Base-by-base conservation (phyloP, 2,888 invertebrate species). In the Adela reaumurella region DNA sequence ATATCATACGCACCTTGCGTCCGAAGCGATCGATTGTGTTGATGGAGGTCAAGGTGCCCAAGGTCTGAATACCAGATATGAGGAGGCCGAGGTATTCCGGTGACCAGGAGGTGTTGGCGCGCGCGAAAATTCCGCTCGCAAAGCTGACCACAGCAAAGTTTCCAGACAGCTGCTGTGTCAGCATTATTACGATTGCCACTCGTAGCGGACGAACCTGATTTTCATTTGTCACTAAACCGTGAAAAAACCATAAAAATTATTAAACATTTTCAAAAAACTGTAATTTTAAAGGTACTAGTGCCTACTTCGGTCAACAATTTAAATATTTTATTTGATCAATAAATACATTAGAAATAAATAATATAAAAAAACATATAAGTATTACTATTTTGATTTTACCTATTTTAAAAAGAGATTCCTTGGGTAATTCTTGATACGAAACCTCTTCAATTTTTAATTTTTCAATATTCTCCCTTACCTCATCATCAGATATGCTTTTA, bases 91-190 rank as follows among this genome's bases (percentile, higher is more conserved):
- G 56, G 6, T 61, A 63, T 59, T 72, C 66, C 18, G 71, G 67
- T 54, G 79, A 81, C 81, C 81, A 82, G 62, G 70, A 63, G 55
- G 77, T 74, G 65, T 82, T 81, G 53, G 81, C 67, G 14, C 69
- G 58, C 5, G 53, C 35, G 63, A 80, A 79, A 54, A 74, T 67
- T 48, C 70, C 65, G 1, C 69, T 63, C 1, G 71, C 73, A 56
- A 70, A 73, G 61, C 70, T 69, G 67, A 72, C 69, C 46, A 74
- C 65, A 50, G 73, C 71, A 61, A 74, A 74, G 60, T 69, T 65
- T 51, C 74, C 74, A 1, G 70, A 68, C 6, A 73, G 60, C 0
- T 71, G 70, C 56, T 73, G 73, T 59, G 72, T 67, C 2, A 61
- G 67, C 65, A 70, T 68, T 46, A 74, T 57, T 10, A 62, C 55